Conservation (phyloP, 2,113 vertebrate genomes). For the Chaenogobius annularis region DNA sequence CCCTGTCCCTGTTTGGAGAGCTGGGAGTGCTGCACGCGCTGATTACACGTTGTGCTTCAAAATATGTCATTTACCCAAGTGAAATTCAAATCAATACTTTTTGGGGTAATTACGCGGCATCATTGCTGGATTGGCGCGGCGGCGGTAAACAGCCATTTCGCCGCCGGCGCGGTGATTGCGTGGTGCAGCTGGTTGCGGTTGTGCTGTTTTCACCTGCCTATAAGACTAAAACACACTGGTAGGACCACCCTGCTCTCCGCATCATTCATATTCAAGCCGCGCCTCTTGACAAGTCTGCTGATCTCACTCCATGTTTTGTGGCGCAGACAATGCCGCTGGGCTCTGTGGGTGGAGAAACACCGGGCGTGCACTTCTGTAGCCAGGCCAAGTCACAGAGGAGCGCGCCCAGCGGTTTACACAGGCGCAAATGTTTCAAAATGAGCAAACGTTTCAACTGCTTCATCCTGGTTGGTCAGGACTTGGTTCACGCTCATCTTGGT, state of each 20-base stretch:
- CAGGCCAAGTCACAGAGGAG: not conserved
- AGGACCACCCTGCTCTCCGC: conserved; percentile 83
- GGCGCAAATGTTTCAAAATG: too few relatives aligned
- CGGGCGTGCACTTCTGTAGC: conserved; percentile 70
- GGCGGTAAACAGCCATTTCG: conserved; percentile 19
- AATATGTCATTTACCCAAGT: conserved; percentile 27
- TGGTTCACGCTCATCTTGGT: too few relatives aligned
- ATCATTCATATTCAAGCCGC: conserved; percentile 85
- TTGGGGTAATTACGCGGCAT: conserved; percentile 31
- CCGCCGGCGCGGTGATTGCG: conserved; percentile 52
- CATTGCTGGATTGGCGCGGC: conserved; percentile 45
- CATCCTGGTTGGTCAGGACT: too few relatives aligned
- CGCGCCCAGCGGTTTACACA: too few relatives aligned
- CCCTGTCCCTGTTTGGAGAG: conserved; percentile 11
- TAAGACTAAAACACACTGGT: conserved; percentile 57
- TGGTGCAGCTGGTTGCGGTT: conserved; percentile 63
- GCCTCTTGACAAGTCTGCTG: conserved; percentile 84
- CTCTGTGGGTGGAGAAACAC: conserved; percentile 76
- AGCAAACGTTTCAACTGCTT: too few relatives aligned
- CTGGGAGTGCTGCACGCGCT: conserved; percentile 21
- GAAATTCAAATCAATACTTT: conserved; percentile 38
- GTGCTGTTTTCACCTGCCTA: conserved; percentile 74
- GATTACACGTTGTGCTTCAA: conserved; percentile 33
- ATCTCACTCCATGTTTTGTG: conserved; percentile 85
- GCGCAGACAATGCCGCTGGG: conserved; percentile 80